Evolutionary conservation across 2,888 invertebrate genomes (phyloP), one percentile per base, ranked within the genome.

Genomic region (Strigamia transsilvanica): DNA sequence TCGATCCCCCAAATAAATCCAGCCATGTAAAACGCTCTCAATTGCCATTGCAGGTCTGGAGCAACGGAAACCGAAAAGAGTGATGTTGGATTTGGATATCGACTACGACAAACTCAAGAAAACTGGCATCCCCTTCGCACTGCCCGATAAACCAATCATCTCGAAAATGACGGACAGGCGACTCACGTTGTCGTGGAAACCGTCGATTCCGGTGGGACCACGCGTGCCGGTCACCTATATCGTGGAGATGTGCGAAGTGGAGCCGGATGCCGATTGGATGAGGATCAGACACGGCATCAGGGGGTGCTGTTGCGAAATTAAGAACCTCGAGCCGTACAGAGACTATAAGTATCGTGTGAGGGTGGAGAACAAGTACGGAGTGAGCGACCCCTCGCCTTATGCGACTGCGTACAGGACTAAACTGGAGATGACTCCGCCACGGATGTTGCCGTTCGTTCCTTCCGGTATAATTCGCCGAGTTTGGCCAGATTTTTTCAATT

Each of bases 301-400:
- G 83, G 95, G 95, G 84, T 96, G 96, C 87, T 93, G 93, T 46
- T 96, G 95, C 88, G 96, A 97, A 87, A 93, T 98, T 83, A 91
- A 94, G 84, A 95, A 96, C 88, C 89, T 99, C 84, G 94, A 95
- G 86, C 97, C 98, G 0, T 95, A 95, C 90, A 91, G 94, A 84
- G 98, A 98, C 89, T 99, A 99, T 89, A 94, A 94, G 88, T 97
- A 98, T 91, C 91, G 99, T 83, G 92, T 99, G 56, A 91, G 98
- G 51, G 99, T 99, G 2, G 98, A 98, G 88, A 99, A 99, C 89
- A 95, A 96, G 88, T 96, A 94, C 88, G 99, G 99, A 73, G 92
- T 97, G 84, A 97, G 97, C 88, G 98, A 99, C 87, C 98, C 99
- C 0, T 97, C 97, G 82, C 97, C 98, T 0, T 94, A 93, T 87